These are phyloP conservation scores for Hemistola chrysoprasaria DNA, from an alignment of 2,888 invertebrate species.

Conservation along the genomic window DNA sequence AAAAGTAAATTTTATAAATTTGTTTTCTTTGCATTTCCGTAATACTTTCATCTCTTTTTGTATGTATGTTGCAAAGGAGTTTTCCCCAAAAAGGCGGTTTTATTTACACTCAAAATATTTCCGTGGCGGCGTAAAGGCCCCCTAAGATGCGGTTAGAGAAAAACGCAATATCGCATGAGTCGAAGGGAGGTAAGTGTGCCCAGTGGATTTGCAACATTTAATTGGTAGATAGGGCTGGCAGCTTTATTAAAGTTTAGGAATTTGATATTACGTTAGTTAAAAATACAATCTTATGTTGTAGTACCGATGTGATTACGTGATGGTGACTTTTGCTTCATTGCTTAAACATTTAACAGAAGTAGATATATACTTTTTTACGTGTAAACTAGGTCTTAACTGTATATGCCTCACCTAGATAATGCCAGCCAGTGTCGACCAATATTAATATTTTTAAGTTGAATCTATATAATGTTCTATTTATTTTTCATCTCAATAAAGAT, in stretches of 20 bases:
- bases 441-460: no score
- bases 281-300: no score
- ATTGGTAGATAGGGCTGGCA: conserved; percentile 73
- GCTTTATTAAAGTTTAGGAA: conserved; percentile 42
- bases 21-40: not conserved
- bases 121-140: conserved; percentile 54
- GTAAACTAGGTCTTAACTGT: no score
- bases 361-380: no score
- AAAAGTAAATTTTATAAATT: not conserved
- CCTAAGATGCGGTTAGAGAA: conserved; percentile 64
- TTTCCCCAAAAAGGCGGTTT: conserved; percentile 3
- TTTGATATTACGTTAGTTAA: no score
- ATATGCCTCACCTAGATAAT: no score
- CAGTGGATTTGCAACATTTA: conserved; percentile 77
- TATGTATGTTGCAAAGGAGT: not conserved
- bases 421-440: no score
- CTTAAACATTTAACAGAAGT: no score
- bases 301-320: no score
- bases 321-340: no score
- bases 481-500: no score
- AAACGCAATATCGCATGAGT: conserved; percentile 80
- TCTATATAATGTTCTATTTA: no score
- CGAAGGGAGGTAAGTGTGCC: conserved; percentile 75
- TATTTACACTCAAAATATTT: conserved; percentile 29
- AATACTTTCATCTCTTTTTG: not conserved